A percentile compares a stretch with the other conserved stretches of the same genome.
phyloP scores from a whole-genome alignment of 2,888 invertebrate species.

The Diarsia dahlii region DNA sequence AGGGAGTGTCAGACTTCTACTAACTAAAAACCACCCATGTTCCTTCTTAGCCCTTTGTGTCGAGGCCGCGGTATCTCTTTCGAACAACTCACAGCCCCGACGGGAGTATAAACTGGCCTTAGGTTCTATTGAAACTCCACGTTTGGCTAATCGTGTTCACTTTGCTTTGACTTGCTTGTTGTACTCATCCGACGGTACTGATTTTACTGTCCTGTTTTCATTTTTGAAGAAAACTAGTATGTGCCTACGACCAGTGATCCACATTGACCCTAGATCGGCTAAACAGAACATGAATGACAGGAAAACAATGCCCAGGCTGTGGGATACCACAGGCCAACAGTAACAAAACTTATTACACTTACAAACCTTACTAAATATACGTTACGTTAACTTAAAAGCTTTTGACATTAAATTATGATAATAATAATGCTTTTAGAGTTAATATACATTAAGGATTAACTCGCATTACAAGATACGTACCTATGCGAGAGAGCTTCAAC shows the following conservation, averaged over 20 bases:
- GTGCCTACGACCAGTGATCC: not conserved
- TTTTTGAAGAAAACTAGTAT: not conserved
- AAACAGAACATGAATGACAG: not conserved
- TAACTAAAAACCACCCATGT: too few relatives aligned
- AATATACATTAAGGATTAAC: conserved; percentile 1
- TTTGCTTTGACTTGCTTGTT: too few relatives aligned
- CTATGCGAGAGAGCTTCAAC: not conserved
- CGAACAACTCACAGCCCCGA: too few relatives aligned
- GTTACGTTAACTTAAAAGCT: conserved; percentile 1
- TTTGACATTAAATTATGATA: conserved; percentile 10
- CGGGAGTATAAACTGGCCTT: too few relatives aligned
- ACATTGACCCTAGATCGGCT: not conserved
- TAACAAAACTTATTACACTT: not conserved
- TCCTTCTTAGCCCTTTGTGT: too few relatives aligned
- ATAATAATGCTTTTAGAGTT: conserved; percentile 21
- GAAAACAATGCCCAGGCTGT: not conserved
- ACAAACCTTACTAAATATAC: not conserved
- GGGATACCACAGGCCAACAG: not conserved
- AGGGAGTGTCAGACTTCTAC: too few relatives aligned
- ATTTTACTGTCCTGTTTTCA: too few relatives aligned
- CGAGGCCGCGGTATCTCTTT: too few relatives aligned
- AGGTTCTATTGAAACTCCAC: too few relatives aligned
- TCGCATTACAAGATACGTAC: not conserved
- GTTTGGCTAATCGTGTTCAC: too few relatives aligned
- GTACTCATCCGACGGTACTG: too few relatives aligned